phyloP scores from a whole-genome alignment of 2,113 vertebrate species.

The Erpornis zantholeuca region DNA sequence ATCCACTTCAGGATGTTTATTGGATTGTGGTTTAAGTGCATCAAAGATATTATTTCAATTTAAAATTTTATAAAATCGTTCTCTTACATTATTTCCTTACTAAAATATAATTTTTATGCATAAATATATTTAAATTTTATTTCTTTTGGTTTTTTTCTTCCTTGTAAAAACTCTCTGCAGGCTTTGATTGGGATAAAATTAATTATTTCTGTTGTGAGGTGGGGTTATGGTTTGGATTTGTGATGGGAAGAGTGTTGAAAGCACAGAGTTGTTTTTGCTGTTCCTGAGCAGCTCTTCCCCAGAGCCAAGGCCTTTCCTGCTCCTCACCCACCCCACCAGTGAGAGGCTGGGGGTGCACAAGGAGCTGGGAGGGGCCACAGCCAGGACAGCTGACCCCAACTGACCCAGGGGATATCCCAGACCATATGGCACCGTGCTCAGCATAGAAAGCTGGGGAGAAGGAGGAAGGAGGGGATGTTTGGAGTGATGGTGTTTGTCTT shows the following conservation, averaged over 20 bases:
- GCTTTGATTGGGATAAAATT: not conserved
- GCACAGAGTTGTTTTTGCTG: accelerated
- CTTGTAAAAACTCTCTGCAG: not conserved
- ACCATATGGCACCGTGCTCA: accelerated
- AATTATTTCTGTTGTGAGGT: not conserved
- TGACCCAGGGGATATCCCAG: not conserved
- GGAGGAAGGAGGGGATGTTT: accelerated
- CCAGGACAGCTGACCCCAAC: not conserved
- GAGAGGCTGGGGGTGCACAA: not conserved
- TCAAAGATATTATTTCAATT: not conserved
- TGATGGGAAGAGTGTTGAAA: not conserved
- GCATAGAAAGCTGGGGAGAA: not conserved
- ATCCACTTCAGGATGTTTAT: not conserved
- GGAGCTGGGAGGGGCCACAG: not conserved
- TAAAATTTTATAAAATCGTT: not conserved
- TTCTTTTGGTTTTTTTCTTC: not conserved
- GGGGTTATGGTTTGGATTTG: not conserved
- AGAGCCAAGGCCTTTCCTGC: not conserved
- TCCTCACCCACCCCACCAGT: not conserved
- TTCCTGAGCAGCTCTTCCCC: accelerated
- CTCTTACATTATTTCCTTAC: not conserved
- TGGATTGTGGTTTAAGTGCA: not conserved
- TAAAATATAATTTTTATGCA: not conserved
- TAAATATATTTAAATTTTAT: not conserved
- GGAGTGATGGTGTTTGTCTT: not conserved